A percentile compares a stretch with the other conserved stretches of the same genome.
These are phyloP conservation scores for Limnothrissa miodon DNA, from an alignment of 2,113 vertebrate species.

Conservation along the genomic window DNA sequence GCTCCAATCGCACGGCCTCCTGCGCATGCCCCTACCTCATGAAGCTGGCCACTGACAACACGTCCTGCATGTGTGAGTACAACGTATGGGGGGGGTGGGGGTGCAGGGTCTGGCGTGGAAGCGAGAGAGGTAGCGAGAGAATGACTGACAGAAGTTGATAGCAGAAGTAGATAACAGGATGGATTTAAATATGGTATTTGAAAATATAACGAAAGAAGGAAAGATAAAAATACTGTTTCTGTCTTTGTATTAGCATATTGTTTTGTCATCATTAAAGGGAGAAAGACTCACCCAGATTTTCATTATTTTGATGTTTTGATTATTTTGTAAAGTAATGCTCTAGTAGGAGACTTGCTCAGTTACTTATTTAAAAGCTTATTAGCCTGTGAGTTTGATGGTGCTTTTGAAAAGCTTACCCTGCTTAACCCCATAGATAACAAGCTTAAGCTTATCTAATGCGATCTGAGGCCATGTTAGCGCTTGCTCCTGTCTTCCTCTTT, in stretches of 20 bases:
- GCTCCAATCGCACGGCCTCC: conserved; percentile 77
- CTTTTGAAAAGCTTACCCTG: background rate
- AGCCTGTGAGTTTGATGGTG: background rate
- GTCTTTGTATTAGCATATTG: too few relatives aligned
- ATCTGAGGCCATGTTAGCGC: background rate
- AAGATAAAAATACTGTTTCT: background rate
- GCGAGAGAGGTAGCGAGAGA: background rate
- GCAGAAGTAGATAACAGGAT: background rate
- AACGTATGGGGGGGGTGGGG: background rate
- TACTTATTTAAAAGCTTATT: conserved; percentile 4
- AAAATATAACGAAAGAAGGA: background rate
- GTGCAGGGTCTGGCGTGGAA: background rate
- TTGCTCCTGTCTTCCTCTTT: background rate
- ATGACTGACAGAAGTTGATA: background rate
- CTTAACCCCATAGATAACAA: background rate
- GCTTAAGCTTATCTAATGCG: background rate
- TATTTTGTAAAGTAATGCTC: too few relatives aligned
- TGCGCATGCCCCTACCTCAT: conserved; percentile 84
- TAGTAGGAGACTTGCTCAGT: background rate
- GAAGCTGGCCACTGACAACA: conserved; percentile 79
- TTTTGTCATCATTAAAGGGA: too few relatives aligned
- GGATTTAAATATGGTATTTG: background rate
- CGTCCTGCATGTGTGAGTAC: conserved; percentile 78
- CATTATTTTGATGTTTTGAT: too few relatives aligned
- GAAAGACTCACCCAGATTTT: too few relatives aligned